Evolutionary conservation across 1,140 invertebrate genomes (phyloP).

Genomic region (Cydia fagiglandana): DNA sequence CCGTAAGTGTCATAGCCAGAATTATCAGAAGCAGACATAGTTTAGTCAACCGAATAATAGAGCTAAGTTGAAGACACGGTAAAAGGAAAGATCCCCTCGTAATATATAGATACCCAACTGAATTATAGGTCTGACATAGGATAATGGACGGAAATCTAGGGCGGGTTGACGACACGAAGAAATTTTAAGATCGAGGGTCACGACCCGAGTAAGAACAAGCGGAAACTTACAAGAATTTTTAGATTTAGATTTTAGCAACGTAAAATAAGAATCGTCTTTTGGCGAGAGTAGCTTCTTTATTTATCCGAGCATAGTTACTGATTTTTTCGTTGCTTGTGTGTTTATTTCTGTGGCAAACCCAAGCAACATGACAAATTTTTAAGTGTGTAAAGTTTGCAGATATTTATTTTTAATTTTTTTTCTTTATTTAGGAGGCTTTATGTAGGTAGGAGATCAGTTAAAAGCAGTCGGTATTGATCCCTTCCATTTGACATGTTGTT

Average conservation of each 20-base stretch:
- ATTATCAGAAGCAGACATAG: background rate
- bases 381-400: no score
- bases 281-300: no score
- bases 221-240: background rate
- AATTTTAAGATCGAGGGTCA: slow-evolving; percentile 1
- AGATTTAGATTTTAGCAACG: no score
- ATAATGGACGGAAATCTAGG: slow-evolving; percentile 3
- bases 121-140: background rate
- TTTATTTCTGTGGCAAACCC: no score
- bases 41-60: background rate
- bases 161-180: background rate
- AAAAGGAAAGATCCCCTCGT: background rate
- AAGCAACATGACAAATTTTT: no score
- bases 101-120: background rate
- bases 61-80: background rate
- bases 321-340: no score
- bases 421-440: no score
- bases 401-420: no score
- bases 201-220: background rate
- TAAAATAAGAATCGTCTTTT: no score
- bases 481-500: background rate
- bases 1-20: background rate
- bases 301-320: no score
- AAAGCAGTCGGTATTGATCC: background rate
- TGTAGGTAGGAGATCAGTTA: background rate